These are phyloP conservation scores for Antheraea assamensis DNA, from an alignment of 2,888 invertebrate species.

Conservation along the genomic window DNA sequence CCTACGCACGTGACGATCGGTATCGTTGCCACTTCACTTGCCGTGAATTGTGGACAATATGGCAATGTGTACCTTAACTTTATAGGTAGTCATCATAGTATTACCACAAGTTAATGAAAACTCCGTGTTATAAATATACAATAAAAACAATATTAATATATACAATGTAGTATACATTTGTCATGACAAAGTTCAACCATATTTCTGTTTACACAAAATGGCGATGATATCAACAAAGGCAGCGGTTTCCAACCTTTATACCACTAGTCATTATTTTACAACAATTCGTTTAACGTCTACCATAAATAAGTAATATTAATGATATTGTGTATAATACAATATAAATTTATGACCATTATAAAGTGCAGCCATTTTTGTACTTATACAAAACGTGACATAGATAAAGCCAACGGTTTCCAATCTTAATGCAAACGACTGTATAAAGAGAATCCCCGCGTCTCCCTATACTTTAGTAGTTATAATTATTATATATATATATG, in stretches of 20 bases:
- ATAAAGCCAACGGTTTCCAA: not conserved
- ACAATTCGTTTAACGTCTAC: no score
- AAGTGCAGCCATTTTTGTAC: not conserved
- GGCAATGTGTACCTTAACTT: conserved; percentile 10
- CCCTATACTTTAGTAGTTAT: no score
- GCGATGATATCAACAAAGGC: not conserved
- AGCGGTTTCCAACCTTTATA: not conserved
- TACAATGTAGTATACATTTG: not conserved
- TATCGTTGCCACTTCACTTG: not conserved
- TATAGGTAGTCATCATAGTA: conserved; percentile 1
- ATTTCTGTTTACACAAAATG: not conserved
- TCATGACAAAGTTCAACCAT: not conserved
- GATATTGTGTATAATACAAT: not conserved
- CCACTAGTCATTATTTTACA: no score
- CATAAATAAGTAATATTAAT: conserved; percentile 2
- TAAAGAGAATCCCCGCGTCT: no score
- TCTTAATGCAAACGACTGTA: not conserved
- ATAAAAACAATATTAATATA: not conserved
- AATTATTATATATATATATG: no score
- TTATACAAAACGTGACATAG: not conserved
- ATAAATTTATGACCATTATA: not conserved
- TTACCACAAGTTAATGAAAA: conserved; percentile 19
- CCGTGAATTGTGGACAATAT: not conserved
- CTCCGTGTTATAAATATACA: conserved; percentile 1
- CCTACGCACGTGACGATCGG: not conserved